Conservation (phyloP, 2,113 vertebrate species). For the Opisthocomus hoazin region DNA sequence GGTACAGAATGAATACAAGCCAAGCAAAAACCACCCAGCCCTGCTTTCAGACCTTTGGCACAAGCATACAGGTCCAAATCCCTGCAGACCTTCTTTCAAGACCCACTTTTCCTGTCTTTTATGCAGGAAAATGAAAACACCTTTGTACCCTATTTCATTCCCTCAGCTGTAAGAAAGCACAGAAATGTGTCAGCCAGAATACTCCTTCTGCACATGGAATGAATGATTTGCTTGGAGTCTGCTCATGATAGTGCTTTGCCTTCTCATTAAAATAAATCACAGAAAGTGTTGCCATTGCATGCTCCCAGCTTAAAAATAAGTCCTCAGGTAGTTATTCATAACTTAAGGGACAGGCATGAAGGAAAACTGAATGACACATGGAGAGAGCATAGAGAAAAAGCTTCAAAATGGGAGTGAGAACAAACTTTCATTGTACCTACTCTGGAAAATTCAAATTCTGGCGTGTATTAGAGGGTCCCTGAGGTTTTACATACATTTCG, state of each 20-base stretch:
- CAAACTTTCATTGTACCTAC: background rate
- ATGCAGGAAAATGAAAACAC: background rate
- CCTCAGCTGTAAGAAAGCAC: background rate
- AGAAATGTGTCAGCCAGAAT: background rate
- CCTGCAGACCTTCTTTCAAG: background rate
- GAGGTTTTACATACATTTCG: background rate
- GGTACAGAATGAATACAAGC: background rate
- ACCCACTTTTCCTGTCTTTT: background rate
- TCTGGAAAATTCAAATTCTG: background rate
- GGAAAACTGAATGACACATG: background rate
- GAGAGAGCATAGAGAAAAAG: background rate
- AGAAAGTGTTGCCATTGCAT: background rate
- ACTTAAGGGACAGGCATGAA: background rate
- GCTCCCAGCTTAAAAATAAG: background rate
- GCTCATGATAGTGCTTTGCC: background rate
- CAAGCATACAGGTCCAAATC: background rate
- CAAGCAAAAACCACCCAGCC: background rate
- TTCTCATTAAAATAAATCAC: conserved; percentile 36
- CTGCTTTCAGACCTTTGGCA: background rate
- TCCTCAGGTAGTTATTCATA: background rate
- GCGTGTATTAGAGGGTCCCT: background rate
- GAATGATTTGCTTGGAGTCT: background rate
- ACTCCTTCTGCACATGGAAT: background rate
- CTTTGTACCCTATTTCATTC: background rate
- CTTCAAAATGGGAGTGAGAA: background rate